These are phyloP conservation scores for Aspidapion aeneum DNA, from an alignment of 2,888 invertebrate species.

Conservation along the genomic window DNA sequence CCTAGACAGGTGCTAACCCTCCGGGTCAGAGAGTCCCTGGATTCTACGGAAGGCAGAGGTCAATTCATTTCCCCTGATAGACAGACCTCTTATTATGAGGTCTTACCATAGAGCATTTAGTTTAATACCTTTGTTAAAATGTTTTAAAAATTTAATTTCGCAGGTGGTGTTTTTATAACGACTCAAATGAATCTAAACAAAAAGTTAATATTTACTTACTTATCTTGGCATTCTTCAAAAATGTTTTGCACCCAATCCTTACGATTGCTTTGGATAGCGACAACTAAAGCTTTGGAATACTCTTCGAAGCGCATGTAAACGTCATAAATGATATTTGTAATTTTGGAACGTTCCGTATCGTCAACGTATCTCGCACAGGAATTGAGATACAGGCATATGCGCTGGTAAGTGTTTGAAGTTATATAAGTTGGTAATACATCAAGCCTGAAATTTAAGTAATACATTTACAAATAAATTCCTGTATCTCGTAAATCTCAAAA, in stretches of 20 bases:
- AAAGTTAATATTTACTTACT: constrained; percentile 54
- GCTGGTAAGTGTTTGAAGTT: constrained; percentile 81
- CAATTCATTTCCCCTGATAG: no score
- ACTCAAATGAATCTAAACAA: no score
- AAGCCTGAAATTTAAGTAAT: not conserved
- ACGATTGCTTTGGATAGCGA: constrained; percentile 89
- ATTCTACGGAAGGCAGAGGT: no score
- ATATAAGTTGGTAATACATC: constrained; percentile 76
- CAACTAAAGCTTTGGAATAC: constrained; percentile 79
- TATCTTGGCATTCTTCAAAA: constrained; percentile 79
- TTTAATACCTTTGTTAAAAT: no score
- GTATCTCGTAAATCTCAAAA: no score
- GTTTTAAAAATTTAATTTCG: no score
- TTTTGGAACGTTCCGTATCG: constrained; percentile 84
- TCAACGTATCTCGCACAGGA: constrained; percentile 92
- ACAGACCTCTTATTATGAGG: no score
- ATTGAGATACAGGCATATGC: constrained; percentile 90
- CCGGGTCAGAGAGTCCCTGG: no score
- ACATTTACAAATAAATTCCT: no score
- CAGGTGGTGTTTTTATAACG: no score
- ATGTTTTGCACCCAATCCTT: constrained; percentile 76
- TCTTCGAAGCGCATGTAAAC: constrained; percentile 86
- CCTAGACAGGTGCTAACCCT: no score
- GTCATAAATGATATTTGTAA: constrained; percentile 68
- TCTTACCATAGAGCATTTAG: no score